phyloP scores from a whole-genome alignment of 2,888 invertebrate species.

The Spodoptera littoralis region DNA sequence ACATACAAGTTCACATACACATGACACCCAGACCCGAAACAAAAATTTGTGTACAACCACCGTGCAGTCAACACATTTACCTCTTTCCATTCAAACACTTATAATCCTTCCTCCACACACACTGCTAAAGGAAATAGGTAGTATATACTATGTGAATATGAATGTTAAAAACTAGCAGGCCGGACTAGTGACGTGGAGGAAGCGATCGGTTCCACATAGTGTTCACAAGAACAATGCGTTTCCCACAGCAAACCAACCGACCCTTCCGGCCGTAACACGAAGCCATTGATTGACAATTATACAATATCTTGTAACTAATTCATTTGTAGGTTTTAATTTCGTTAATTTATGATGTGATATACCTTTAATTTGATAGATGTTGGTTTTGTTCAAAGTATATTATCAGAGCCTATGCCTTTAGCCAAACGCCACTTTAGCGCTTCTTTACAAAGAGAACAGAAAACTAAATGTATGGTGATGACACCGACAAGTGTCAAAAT shows the following conservation, averaged over 20 bases:
- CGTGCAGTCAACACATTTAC: too few relatives aligned
- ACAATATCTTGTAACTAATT: conserved; percentile 51
- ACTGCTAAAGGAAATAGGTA: conserved; percentile 40
- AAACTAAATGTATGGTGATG: too few relatives aligned
- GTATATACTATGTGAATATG: conserved; percentile 42
- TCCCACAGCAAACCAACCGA: conserved; percentile 64
- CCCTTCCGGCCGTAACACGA: conserved; percentile 54
- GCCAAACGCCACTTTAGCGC: too few relatives aligned
- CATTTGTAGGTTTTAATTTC: conserved; percentile 4
- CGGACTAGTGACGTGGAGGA: conserved; percentile 59
- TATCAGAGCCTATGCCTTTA: too few relatives aligned
- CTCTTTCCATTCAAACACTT: too few relatives aligned
- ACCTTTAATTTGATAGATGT: too few relatives aligned
- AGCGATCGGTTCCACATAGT: conserved; percentile 65
- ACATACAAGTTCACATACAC: too few relatives aligned
- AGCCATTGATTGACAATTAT: conserved; percentile 50
- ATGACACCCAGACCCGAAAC: too few relatives aligned
- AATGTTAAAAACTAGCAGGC: conserved; percentile 32
- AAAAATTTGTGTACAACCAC: too few relatives aligned
- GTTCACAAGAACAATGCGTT: conserved; percentile 69
- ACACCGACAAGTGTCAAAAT: too few relatives aligned
- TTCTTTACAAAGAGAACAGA: too few relatives aligned
- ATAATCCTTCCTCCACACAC: conserved; percentile 1
- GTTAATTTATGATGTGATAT: not conserved
- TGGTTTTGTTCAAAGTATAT: too few relatives aligned